phyloP scores from a whole-genome alignment of 2,888 invertebrate genomes.

The Leptinotarsa juncta region DNA sequence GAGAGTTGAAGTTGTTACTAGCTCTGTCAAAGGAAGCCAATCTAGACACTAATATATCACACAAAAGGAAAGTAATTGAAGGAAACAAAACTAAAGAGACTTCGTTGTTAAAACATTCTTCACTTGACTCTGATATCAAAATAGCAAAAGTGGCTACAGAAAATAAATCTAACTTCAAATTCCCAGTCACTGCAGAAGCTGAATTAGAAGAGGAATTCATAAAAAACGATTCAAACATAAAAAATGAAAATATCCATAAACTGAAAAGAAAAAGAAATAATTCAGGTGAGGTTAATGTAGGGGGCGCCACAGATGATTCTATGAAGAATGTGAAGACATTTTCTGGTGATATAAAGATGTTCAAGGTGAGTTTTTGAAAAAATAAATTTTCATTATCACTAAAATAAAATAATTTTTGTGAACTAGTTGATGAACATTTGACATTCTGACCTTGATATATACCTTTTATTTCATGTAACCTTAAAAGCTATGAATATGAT shows the following conservation, averaged over 20 bases:
- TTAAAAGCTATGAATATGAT: conserved; percentile 4
- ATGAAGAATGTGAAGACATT: conserved; percentile 47
- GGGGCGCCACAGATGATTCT: conserved; percentile 49
- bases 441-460: neutral
- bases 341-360: conserved; percentile 47
- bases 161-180: conserved; percentile 43
- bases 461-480: conserved; percentile 6
- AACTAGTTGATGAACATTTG: neutral
- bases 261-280: conserved; percentile 52
- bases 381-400: neutral
- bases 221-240: conserved; percentile 38
- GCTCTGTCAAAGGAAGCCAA: conserved; percentile 78
- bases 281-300: conserved; percentile 46
- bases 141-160: conserved; percentile 37
- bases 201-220: conserved; percentile 56
- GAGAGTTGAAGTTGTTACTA: conserved; percentile 73
- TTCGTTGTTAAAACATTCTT: conserved; percentile 8
- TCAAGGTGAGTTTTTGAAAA: conserved; percentile 47
- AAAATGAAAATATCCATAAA: conserved; percentile 33
- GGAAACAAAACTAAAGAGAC: conserved; percentile 38
- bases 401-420: neutral
- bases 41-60: conserved; percentile 68
- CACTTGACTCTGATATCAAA: conserved; percentile 31
- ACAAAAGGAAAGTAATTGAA: conserved; percentile 65
- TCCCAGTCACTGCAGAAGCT: conserved; percentile 58